Conservation (phyloP, 2,113 vertebrate species). For the Budorcas taxicolor region DNA sequence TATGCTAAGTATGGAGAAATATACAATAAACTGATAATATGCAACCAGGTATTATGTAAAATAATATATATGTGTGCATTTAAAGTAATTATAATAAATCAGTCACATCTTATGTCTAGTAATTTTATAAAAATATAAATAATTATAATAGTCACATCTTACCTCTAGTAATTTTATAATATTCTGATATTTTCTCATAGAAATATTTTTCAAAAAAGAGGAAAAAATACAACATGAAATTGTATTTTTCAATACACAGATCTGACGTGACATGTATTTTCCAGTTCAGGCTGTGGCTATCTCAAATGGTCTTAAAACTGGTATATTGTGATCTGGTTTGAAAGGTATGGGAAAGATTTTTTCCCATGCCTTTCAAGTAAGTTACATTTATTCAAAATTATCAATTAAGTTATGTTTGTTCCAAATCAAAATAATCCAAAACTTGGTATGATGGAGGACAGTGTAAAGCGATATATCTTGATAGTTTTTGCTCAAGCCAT, state of each 20-base stretch:
- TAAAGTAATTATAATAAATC: background rate
- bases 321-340: background rate
- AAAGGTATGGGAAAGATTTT: background rate
- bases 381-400: background rate
- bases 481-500: background rate
- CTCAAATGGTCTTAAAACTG: background rate
- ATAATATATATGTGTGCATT: background rate
- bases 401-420: background rate
- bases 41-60: background rate
- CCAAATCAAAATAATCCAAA: background rate
- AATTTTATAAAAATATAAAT: background rate
- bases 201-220: background rate
- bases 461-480: background rate
- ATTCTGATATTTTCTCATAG: background rate
- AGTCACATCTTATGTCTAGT: background rate
- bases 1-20: background rate
- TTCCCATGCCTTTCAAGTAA: background rate
- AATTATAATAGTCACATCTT: background rate
- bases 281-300: background rate
- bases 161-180: background rate
- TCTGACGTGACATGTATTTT: background rate
- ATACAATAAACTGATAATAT: background rate
- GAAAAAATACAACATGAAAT: background rate
- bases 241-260: background rate
- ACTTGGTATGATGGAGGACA: background rate